Conservation (phyloP, 1,140 invertebrate genomes). For the Archivesica marissinica region DNA sequence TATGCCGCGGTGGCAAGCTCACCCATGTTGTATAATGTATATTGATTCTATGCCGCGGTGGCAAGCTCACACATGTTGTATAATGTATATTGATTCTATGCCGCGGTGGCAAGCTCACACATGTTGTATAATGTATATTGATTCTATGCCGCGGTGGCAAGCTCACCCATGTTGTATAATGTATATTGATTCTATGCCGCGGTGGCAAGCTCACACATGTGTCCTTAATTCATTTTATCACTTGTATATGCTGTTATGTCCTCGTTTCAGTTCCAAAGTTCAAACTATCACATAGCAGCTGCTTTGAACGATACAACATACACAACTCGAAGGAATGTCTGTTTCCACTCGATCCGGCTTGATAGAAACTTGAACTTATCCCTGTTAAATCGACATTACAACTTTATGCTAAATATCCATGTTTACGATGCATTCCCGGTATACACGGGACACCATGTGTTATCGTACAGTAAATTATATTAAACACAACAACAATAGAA, state of each 20-base stretch:
- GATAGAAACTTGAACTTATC: background rate
- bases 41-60: background rate
- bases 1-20: too few species aligned
- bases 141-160: too few species aligned
- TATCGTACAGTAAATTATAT: background rate
- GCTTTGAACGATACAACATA: background rate
- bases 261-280: background rate
- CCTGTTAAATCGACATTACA: background rate
- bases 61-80: background rate
- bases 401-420: background rate
- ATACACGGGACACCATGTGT: slow-evolving; percentile 2
- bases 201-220: background rate
- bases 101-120: too few species aligned
- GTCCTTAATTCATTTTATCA: background rate
- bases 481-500: background rate
- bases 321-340: background rate
- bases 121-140: too few species aligned
- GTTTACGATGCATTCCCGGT: background rate
- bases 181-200: background rate
- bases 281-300: background rate
- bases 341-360: background rate
- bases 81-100: background rate
- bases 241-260: background rate
- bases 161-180: background rate
- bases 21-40: background rate